A percentile compares a stretch with the other conserved stretches of the same genome.
Conservation (phyloP, 2,888 invertebrate species). For the Conops quadrifasciatus region DNA sequence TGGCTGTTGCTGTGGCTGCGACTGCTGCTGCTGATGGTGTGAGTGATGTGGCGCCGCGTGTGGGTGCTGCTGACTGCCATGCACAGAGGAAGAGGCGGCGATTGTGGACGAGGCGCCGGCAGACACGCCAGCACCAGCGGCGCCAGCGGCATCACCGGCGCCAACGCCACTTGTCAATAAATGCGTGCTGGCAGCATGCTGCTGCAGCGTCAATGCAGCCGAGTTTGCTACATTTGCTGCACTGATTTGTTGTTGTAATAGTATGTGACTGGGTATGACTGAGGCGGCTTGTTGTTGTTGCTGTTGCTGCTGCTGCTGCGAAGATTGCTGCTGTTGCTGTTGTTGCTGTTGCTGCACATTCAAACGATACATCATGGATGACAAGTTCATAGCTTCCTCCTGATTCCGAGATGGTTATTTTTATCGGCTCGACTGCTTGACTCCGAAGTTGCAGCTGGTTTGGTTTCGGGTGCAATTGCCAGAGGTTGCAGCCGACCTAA, state of each 20-base stretch:
- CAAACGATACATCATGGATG: conserved; percentile 63
- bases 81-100: conserved; percentile 26
- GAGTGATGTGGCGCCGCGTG: conserved; percentile 44
- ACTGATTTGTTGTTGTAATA: conserved; percentile 58
- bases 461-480: neutral
- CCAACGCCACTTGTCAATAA: conserved; percentile 39
- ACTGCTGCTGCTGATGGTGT: conserved; percentile 32
- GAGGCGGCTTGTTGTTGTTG: conserved; percentile 41
- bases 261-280: conserved; percentile 52
- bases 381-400: conserved; percentile 48
- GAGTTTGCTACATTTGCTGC: conserved; percentile 46
- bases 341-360: conserved; percentile 59
- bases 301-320: conserved; percentile 48
- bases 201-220: conserved; percentile 22
- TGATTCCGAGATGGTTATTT: conserved; percentile 33
- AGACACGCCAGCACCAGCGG: conserved; percentile 37
- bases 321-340: conserved; percentile 50
- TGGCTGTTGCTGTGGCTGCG: conserved; percentile 38
- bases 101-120: neutral
- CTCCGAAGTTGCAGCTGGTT: neutral
- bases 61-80: conserved; percentile 39
- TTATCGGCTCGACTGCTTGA: neutral
- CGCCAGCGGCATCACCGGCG: conserved; percentile 27
- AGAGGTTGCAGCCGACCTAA: neutral
- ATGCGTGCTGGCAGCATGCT: conserved; percentile 37